Percentiles rank a stretch among this genome's conserved stretches.
Evolutionary conservation across 2,797 vertebrate genomes (phyloP).

Genomic region (Sebastiscus tertius): DNA sequence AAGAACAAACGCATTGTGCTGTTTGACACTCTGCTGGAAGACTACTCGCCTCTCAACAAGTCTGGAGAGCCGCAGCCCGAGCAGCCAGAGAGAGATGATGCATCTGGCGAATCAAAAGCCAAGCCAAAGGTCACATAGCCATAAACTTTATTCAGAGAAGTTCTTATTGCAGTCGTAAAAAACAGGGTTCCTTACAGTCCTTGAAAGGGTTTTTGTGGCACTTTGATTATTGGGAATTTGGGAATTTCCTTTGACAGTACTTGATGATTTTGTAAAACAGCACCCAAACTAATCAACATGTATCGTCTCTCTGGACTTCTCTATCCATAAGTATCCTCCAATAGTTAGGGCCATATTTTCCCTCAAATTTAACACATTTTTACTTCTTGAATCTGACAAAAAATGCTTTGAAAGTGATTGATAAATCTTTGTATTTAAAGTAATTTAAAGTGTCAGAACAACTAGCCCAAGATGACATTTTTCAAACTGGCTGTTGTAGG

Average conservation of each 20-base stretch:
- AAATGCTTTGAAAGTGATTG: too few relatives aligned
- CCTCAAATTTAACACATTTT: not conserved
- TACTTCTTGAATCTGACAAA: not conserved
- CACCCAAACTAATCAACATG: not conserved
- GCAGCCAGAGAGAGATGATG: conserved; percentile 74
- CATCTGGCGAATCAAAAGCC: conserved; percentile 81
- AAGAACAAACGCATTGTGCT: conserved; percentile 99
- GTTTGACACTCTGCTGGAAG: conserved; percentile 96
- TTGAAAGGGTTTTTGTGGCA: not conserved
- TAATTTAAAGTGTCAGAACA: not conserved
- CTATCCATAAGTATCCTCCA: not conserved
- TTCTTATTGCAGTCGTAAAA: not conserved
- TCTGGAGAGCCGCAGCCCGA: conserved; percentile 82
- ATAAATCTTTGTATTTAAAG: not conserved
- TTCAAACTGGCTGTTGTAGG: not conserved
- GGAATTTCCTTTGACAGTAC: not conserved
- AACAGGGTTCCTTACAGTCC: not conserved
- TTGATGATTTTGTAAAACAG: not conserved
- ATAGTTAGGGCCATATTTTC: not conserved
- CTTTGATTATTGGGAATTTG: not conserved
- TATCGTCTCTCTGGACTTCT: not conserved
- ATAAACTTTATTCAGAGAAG: not conserved
- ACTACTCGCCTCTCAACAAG: conserved; percentile 94
- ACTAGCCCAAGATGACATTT: not conserved
- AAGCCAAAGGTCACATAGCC: conserved; percentile 89